Percentiles rank a stretch among this genome's conserved stretches.
phyloP scores from a whole-genome alignment of 1,140 invertebrate species.

The Drosophila lini region DNA sequence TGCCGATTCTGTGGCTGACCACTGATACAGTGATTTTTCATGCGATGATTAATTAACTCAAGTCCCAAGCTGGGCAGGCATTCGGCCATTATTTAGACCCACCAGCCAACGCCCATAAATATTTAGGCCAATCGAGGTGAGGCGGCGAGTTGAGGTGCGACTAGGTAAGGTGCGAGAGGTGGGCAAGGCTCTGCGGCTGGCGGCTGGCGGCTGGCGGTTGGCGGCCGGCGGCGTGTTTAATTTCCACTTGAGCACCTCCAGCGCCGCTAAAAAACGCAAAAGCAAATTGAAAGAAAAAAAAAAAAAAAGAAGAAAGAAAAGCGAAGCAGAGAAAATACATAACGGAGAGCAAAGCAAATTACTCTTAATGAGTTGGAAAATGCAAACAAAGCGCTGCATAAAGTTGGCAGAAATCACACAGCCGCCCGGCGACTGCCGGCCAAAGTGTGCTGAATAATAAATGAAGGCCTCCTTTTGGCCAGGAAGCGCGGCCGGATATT shows the following conservation, averaged over 20 bases:
- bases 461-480: constrained; percentile 26
- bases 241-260: constrained; percentile 63
- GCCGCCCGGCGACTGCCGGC: constrained; percentile 6
- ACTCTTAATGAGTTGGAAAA: constrained; percentile 73
- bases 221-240: constrained; percentile 43
- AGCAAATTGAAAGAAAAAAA: constrained; percentile 43
- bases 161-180: constrained; percentile 23
- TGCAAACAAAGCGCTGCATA: constrained; percentile 67
- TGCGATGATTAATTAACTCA: constrained; percentile 64
- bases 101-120: constrained; percentile 39
- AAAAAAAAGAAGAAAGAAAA: constrained; percentile 3
- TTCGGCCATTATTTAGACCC: constrained; percentile 24
- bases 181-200: not conserved
- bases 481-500: constrained; percentile 58
- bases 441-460: constrained; percentile 47
- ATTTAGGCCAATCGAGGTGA: constrained; percentile 42
- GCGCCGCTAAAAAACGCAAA: constrained; percentile 32
- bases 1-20: constrained; percentile 37
- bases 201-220: not conserved
- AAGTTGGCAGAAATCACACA: constrained; percentile 25
- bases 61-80: not conserved
- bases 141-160: not conserved
- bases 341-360: constrained; percentile 55
- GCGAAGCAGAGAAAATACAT: constrained; percentile 18
- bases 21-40: constrained; percentile 68